Conservation (phyloP, 1,140 invertebrate genomes). For the Dendrolimus punctatus region DNA sequence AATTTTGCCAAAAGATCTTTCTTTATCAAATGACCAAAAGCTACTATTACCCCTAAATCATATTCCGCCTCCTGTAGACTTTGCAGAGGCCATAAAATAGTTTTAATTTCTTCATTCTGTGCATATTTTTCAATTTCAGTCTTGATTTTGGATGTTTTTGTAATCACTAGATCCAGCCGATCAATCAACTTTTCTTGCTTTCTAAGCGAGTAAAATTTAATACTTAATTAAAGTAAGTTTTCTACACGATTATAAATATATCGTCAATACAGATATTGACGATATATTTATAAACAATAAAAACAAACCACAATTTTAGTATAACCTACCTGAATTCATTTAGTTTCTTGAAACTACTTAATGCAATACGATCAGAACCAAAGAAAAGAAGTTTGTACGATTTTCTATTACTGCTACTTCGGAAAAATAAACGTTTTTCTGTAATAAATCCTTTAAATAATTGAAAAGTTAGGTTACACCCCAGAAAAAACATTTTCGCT, state of each 20-base stretch:
- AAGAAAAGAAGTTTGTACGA: slow-evolving; percentile 57
- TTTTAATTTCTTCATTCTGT: slow-evolving; percentile 36
- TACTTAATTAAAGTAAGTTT: background rate
- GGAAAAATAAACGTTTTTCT: slow-evolving; percentile 23
- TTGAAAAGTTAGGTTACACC: slow-evolving; percentile 34
- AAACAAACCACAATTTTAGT: background rate
- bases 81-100: slow-evolving; percentile 47
- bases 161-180: slow-evolving; percentile 43
- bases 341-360: slow-evolving; percentile 49
- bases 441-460: slow-evolving; percentile 23
- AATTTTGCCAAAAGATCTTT: slow-evolving; percentile 49
- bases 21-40: slow-evolving; percentile 60
- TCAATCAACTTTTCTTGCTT: slow-evolving; percentile 38
- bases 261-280: background rate
- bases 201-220: slow-evolving; percentile 17
- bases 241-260: background rate
- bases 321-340: slow-evolving; percentile 46
- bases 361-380: slow-evolving; percentile 52
- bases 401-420: slow-evolving; percentile 19
- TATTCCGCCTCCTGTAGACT: slow-evolving; percentile 37
- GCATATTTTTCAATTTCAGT: slow-evolving; percentile 53
- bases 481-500: slow-evolving; percentile 28
- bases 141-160: slow-evolving; percentile 34
- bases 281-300: background rate
- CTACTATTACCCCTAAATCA: slow-evolving; percentile 57